These are phyloP conservation scores for Cyprinodon diabolis DNA, from an alignment of 2,797 vertebrate genomes.

Conservation along the genomic window DNA sequence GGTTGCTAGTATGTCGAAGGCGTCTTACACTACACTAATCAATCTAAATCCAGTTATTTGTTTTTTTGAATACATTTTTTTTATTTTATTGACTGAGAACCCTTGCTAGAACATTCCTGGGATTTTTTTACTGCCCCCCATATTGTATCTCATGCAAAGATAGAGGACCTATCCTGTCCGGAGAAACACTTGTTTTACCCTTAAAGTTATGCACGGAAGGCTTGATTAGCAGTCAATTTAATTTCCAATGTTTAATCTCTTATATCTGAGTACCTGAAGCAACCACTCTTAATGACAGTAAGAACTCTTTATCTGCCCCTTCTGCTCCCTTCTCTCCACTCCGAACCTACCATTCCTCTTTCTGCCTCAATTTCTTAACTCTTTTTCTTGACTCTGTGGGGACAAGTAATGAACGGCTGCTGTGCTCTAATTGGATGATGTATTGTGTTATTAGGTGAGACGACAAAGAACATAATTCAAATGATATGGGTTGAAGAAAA, in stretches of 20 bases:
- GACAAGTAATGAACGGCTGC: conserved; percentile 59
- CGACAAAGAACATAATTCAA: conserved; percentile 69
- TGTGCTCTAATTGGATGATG: conserved; percentile 69
- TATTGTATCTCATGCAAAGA: too few relatives aligned
- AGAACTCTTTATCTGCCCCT: conserved; percentile 39
- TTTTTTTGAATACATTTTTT: too few relatives aligned
- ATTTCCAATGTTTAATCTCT: conserved; percentile 50
- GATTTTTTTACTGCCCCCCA: too few relatives aligned
- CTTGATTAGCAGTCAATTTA: conserved; percentile 64
- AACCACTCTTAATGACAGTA: conserved; percentile 60
- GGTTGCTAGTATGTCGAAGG: too few relatives aligned
- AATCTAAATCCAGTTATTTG: too few relatives aligned
- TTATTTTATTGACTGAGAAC: too few relatives aligned
- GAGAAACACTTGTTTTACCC: conserved; percentile 52
- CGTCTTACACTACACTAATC: too few relatives aligned
- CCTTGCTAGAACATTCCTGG: too few relatives aligned
- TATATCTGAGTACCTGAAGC: conserved; percentile 40
- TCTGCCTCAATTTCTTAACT: conserved; percentile 37
- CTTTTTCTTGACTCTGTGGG: conserved; percentile 46
- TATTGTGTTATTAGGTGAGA: conserved; percentile 66
- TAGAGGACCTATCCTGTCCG: conserved; percentile 16
- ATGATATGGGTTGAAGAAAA: conserved; percentile 42
- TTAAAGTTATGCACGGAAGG: conserved; percentile 31
- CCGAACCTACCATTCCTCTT: conserved; percentile 33
- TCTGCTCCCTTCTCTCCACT: conserved; percentile 31